Percentiles rank a stretch among this genome's conserved stretches.
Conservation (phyloP, 2,888 invertebrate genomes). For the Phlogophora meticulosa region DNA sequence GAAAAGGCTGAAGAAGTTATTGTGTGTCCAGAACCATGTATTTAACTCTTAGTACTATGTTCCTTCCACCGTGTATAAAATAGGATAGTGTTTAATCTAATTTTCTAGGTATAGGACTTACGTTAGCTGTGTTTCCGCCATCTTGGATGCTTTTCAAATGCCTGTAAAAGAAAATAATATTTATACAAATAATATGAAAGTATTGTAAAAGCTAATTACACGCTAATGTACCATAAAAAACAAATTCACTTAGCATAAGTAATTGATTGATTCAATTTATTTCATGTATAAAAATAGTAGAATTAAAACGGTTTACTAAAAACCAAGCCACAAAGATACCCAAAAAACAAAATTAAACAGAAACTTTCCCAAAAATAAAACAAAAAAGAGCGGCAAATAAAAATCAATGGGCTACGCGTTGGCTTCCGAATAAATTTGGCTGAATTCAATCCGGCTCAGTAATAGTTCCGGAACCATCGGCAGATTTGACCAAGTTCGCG, state of each 20-base stretch:
- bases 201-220: background rate
- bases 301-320: background rate
- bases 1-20: too few relatives aligned
- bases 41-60: too few relatives aligned
- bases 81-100: too few relatives aligned
- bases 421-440: constrained; percentile 68
- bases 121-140: constrained; percentile 59
- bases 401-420: constrained; percentile 50
- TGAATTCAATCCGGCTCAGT: constrained; percentile 66
- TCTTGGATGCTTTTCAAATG: constrained; percentile 29
- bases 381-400: constrained; percentile 14
- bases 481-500: constrained; percentile 74
- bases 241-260: too few relatives aligned
- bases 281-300: background rate
- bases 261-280: too few relatives aligned
- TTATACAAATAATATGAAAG: background rate
- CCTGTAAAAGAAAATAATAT: constrained; percentile 42
- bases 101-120: constrained; percentile 1
- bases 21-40: too few relatives aligned
- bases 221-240: too few relatives aligned
- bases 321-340: background rate
- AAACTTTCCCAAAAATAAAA: constrained; percentile 20
- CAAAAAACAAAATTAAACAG: constrained; percentile 24
- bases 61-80: too few relatives aligned
- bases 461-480: constrained; percentile 67